These are phyloP conservation scores for Spilarctia lutea DNA, from an alignment of 2,888 invertebrate genomes.

Conservation along the genomic window DNA sequence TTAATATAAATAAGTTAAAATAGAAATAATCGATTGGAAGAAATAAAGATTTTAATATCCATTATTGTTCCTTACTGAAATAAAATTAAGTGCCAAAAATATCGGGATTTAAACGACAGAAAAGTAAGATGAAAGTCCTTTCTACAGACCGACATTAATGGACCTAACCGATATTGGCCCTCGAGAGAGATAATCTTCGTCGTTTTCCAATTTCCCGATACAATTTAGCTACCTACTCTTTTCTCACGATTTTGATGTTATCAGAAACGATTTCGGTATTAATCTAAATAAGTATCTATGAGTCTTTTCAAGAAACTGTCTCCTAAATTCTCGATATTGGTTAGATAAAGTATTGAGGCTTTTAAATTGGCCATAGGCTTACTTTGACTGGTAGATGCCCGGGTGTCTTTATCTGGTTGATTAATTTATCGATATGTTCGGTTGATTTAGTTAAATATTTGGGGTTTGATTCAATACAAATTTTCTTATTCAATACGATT, in stretches of 20 bases:
- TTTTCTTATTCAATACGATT: not conserved
- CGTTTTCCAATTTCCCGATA: slow-evolving; percentile 55
- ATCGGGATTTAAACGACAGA: slow-evolving; percentile 30
- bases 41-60: too few species aligned
- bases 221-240: slow-evolving; percentile 45
- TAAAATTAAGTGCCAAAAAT: slow-evolving; percentile 18
- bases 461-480: not conserved
- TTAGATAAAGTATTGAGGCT: slow-evolving; percentile 12
- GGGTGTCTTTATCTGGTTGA: not conserved
- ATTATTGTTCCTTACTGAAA: not conserved
- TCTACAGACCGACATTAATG: slow-evolving; percentile 38
- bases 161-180: slow-evolving; percentile 48
- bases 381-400: not conserved
- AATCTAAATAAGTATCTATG: slow-evolving; percentile 42
- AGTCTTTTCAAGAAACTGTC: slow-evolving; percentile 18
- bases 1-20: not conserved
- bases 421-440: not conserved
- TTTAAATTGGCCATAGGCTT: slow-evolving; percentile 16
- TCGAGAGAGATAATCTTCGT: slow-evolving; percentile 52
- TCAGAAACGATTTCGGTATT: slow-evolving; percentile 27
- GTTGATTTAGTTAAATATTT: not conserved
- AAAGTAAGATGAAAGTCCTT: slow-evolving; percentile 40
- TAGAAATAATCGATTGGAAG: not conserved
- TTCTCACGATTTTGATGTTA: slow-evolving; percentile 41
- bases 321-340: slow-evolving; percentile 9